Percentiles rank a stretch among this genome's conserved stretches.
phyloP scores from a whole-genome alignment of 2,888 invertebrate genomes.

The Drosophila anomalipes region DNA sequence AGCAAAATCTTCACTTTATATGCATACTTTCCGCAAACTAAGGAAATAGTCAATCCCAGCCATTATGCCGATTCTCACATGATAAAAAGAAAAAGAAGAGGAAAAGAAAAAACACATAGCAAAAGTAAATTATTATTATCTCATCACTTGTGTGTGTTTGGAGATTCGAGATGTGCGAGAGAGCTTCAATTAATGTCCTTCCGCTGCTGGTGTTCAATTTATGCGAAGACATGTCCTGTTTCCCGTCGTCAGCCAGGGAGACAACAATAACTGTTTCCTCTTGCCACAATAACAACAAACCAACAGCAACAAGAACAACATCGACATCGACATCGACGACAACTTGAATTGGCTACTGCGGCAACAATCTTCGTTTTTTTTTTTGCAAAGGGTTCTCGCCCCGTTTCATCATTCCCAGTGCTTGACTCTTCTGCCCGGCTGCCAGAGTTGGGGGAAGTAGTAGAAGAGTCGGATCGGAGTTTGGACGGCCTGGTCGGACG shows the following conservation, averaged over 20 bases:
- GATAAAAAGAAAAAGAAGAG: background rate
- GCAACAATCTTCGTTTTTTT: constrained; percentile 37
- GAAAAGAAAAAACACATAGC: background rate
- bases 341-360: constrained; percentile 55
- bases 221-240: constrained; percentile 79
- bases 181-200: constrained; percentile 74
- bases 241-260: constrained; percentile 65
- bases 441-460: constrained; percentile 3
- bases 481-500: constrained; percentile 30
- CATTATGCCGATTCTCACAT: background rate
- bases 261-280: constrained; percentile 78
- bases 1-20: constrained; percentile 4
- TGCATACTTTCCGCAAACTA: background rate
- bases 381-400: constrained; percentile 61
- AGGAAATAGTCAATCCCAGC: background rate
- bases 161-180: constrained; percentile 23
- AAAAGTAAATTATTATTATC: constrained; percentile 18
- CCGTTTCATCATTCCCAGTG: constrained; percentile 30
- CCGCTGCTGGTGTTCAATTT: constrained; percentile 74
- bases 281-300: constrained; percentile 43
- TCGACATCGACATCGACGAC: constrained; percentile 31
- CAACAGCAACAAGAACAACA: constrained; percentile 8
- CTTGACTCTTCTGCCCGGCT: constrained; percentile 50
- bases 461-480: constrained; percentile 19
- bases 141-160: constrained; percentile 15